Conservation (phyloP, 2,113 vertebrate species). For the Synodontis membranacea region DNA sequence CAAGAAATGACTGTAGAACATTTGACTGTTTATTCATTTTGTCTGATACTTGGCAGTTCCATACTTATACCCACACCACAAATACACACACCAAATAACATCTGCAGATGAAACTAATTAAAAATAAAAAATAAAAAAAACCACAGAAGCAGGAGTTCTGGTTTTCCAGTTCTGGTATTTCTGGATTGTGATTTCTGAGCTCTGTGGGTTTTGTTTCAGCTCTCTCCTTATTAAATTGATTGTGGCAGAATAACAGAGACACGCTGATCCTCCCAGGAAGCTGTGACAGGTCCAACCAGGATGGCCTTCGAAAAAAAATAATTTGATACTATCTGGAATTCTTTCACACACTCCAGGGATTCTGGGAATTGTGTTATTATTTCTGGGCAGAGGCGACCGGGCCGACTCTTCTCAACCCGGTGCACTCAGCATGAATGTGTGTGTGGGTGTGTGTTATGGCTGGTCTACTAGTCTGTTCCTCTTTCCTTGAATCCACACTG, state of each 20-base stretch:
- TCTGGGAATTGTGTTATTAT: constrained; percentile 62
- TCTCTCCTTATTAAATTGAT: constrained; percentile 6
- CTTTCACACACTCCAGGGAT: constrained; percentile 64
- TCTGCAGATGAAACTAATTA: neutral
- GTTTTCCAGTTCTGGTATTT: neutral
- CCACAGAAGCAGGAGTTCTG: neutral
- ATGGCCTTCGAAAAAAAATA: constrained; percentile 35
- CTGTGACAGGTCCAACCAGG: constrained; percentile 20
- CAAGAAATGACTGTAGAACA: neutral
- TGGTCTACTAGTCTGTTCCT: constrained; percentile 51
- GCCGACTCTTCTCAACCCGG: constrained; percentile 43
- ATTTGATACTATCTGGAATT: constrained; percentile 53
- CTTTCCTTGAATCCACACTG: constrained; percentile 7
- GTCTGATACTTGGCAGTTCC: neutral
- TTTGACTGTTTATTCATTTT: neutral
- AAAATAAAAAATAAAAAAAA: too few relatives aligned
- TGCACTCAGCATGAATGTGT: constrained; percentile 5
- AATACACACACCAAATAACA: neutral
- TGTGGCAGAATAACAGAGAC: constrained; percentile 15
- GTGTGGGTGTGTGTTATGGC: constrained; percentile 37
- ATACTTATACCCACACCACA: neutral
- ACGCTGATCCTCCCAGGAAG: constrained; percentile 2
- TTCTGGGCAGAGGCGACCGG: constrained; percentile 62
- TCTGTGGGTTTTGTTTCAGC: constrained; percentile 7
- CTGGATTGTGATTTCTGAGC: neutral